Percentiles rank a stretch among this genome's conserved stretches.
Evolutionary conservation across 2,113 vertebrate species (phyloP).

Genomic region (Stegastes partitus): DNA sequence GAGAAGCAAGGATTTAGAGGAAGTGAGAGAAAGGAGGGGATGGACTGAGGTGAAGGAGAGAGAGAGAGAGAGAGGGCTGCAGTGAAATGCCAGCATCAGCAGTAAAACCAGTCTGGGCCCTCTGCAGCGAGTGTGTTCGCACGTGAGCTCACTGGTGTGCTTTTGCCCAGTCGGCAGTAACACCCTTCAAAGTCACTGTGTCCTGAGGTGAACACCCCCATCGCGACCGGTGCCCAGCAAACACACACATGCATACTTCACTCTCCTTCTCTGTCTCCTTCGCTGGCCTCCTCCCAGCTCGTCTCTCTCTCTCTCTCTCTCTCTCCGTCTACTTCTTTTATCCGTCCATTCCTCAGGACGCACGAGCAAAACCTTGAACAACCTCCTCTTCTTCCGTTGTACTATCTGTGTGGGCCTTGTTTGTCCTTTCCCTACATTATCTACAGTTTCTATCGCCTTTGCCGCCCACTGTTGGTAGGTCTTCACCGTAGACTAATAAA

Average conservation of each 20-base stretch:
- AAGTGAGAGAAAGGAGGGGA: constrained; percentile 25
- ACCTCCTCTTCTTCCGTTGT: not conserved
- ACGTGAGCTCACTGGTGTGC: constrained; percentile 61
- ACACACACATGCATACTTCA: constrained; percentile 24
- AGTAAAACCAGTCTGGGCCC: constrained; percentile 72
- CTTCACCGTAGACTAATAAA: not conserved
- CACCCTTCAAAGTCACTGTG: constrained; percentile 80
- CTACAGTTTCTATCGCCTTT: constrained; percentile 10
- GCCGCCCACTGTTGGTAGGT: not conserved
- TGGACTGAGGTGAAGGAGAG: constrained; percentile 50
- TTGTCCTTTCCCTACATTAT: constrained; percentile 17
- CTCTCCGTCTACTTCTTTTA: constrained; percentile 12
- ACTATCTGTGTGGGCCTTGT: not conserved
- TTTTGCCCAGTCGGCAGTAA: constrained; percentile 79
- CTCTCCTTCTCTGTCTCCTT: constrained; percentile 38
- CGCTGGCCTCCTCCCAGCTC: constrained; percentile 10
- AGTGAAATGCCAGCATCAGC: constrained; percentile 71
- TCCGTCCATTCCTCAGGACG: not conserved
- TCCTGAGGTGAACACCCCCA: constrained; percentile 71
- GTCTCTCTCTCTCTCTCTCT: not conserved
- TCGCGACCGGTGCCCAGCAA: constrained; percentile 39
- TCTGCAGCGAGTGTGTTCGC: constrained; percentile 70
- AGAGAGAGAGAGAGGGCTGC: constrained; percentile 32
- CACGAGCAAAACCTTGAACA: constrained; percentile 26
- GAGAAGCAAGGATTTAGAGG: constrained; percentile 33